Conservation (phyloP, 2,797 vertebrate species). For the Lacerta agilis region DNA sequence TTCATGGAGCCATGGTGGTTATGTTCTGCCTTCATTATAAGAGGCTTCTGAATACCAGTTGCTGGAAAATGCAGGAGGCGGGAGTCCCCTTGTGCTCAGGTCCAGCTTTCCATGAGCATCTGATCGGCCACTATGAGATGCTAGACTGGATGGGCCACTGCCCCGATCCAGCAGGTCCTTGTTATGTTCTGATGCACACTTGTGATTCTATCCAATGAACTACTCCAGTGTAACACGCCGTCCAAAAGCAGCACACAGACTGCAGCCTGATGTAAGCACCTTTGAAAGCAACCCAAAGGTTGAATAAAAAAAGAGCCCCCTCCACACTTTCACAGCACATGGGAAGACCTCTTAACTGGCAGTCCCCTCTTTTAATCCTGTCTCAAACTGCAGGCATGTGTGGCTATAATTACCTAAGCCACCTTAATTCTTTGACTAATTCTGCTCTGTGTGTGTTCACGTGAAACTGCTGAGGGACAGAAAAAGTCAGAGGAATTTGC, state of each 20-base stretch:
- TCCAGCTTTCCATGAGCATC: no score
- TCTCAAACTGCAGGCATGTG: slow-evolving; percentile 69
- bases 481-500: slow-evolving; percentile 70
- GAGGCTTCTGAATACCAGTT: no score
- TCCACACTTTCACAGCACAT: neutral
- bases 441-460: slow-evolving; percentile 65
- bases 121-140: no score
- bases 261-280: neutral
- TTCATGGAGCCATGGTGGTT: no score
- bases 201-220: neutral
- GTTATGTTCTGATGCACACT: no score
- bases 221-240: neutral
- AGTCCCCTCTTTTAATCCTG: slow-evolving; percentile 69
- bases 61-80: no score
- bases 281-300: slow-evolving; percentile 32
- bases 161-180: no score
- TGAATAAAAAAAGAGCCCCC: neutral
- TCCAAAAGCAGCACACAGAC: neutral
- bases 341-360: slow-evolving; percentile 62
- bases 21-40: no score
- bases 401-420: slow-evolving; percentile 78
- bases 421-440: slow-evolving; percentile 74
- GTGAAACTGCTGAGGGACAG: slow-evolving; percentile 74
- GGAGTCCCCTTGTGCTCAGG: no score
- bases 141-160: no score